Conservation (phyloP, 2,113 vertebrate genomes). For the Odobenus rosmarus region DNA sequence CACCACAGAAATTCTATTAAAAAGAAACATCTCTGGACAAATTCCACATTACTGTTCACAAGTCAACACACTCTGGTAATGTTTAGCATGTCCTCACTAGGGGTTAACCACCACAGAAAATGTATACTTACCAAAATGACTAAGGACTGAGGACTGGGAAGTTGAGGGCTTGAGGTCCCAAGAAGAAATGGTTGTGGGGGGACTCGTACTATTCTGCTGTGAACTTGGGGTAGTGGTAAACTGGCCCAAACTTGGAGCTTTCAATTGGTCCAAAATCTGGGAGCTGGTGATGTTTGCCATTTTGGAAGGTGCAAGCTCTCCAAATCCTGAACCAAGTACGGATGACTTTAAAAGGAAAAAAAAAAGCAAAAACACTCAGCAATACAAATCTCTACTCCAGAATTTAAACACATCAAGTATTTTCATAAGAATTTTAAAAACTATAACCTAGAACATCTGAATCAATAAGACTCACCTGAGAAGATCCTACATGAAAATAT, state of each 20-base stretch:
- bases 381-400: background rate
- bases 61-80: background rate
- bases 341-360: conserved; percentile 86
- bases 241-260: conserved; percentile 88
- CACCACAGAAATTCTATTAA: background rate
- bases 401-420: background rate
- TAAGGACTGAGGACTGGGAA: conserved; percentile 85
- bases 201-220: conserved; percentile 83
- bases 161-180: conserved; percentile 89
- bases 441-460: background rate
- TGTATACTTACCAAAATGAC: conserved; percentile 93
- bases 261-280: conserved; percentile 91
- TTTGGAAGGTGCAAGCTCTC: conserved; percentile 91
- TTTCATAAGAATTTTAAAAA: conserved; percentile 34
- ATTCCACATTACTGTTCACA: background rate
- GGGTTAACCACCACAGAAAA: background rate
- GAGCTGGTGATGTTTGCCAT: conserved; percentile 85
- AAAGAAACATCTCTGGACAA: background rate
- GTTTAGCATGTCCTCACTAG: background rate
- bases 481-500: conserved; percentile 7
- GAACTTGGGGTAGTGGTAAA: conserved; percentile 85
- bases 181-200: conserved; percentile 81
- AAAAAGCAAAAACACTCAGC: conserved; percentile 47
- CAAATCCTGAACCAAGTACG: conserved; percentile 93
- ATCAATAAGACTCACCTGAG: background rate